These are phyloP conservation scores for Clostera curtula DNA, from an alignment of 2,888 invertebrate genomes.

Conservation along the genomic window DNA sequence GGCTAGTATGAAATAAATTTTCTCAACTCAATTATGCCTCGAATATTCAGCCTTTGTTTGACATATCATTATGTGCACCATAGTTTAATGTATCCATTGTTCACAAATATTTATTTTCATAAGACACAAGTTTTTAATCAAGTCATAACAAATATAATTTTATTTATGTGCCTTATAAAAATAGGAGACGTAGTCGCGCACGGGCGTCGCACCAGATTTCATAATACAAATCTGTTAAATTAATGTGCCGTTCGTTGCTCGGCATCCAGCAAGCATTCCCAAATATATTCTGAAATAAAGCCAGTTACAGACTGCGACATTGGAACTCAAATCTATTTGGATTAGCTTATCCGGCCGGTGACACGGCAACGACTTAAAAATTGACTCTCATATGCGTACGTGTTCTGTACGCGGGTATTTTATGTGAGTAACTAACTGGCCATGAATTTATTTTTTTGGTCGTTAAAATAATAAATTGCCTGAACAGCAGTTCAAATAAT, in stretches of 20 bases:
- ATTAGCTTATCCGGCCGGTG: conserved; percentile 39
- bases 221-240: conserved; percentile 36
- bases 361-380: conserved; percentile 21
- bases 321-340: conserved; percentile 33
- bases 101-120: too few species aligned
- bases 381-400: conserved; percentile 8
- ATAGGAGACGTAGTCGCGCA: conserved; percentile 13
- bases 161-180: conserved; percentile 15
- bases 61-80: too few species aligned
- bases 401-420: conserved; percentile 13
- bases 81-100: too few species aligned
- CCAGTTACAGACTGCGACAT: conserved; percentile 32
- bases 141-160: conserved; percentile 12
- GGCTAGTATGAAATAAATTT: too few species aligned
- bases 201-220: conserved; percentile 30
- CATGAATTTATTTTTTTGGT: conserved; percentile 11
- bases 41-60: too few species aligned
- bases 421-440: conserved; percentile 11
- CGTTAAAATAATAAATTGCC: neutral
- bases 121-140: too few species aligned
- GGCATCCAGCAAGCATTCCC: conserved; percentile 36
- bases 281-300: conserved; percentile 48
- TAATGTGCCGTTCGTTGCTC: conserved; percentile 36
- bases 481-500: neutral
- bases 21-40: too few species aligned